Evolutionary conservation across 1,140 invertebrate species (phyloP).

Genomic region (Medauroidea extradentata): DNA sequence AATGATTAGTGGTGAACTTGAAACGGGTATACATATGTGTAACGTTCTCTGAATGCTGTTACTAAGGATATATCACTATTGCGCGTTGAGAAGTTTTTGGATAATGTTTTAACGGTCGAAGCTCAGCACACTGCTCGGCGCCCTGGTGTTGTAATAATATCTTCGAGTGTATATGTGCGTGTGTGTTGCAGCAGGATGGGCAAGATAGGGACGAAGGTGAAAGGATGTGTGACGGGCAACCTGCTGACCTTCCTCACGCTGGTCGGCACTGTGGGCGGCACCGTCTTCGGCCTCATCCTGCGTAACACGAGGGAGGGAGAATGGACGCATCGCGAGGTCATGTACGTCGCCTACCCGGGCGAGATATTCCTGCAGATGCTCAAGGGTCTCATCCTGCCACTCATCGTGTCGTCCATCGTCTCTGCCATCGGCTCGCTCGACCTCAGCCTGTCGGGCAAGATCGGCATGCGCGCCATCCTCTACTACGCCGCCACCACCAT

Average conservation of each 20-base stretch:
- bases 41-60: no score
- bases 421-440: conserved; percentile 82
- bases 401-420: conserved; percentile 82
- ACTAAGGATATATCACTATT: no score
- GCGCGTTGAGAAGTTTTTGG: no score
- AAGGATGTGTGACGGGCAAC: conserved; percentile 52
- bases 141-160: no score
- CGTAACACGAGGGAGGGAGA: conserved; percentile 47
- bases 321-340: conserved; percentile 69
- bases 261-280: conserved; percentile 71
- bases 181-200: not conserved
- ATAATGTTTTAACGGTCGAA: no score
- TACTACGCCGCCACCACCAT: conserved; percentile 92
- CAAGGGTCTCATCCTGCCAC: conserved; percentile 82
- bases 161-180: no score
- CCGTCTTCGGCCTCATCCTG: conserved; percentile 69
- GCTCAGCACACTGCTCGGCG: no score
- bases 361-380: conserved; percentile 89
- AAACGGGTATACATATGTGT: no score
- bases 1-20: no score
- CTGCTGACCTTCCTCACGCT: conserved; percentile 80
- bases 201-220: not conserved
- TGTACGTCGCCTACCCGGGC: conserved; percentile 87
- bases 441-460: conserved; percentile 66
- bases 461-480: conserved; percentile 72